phyloP scores from a whole-genome alignment of 1,140 invertebrate species.

The Brachionus sp. region DNA sequence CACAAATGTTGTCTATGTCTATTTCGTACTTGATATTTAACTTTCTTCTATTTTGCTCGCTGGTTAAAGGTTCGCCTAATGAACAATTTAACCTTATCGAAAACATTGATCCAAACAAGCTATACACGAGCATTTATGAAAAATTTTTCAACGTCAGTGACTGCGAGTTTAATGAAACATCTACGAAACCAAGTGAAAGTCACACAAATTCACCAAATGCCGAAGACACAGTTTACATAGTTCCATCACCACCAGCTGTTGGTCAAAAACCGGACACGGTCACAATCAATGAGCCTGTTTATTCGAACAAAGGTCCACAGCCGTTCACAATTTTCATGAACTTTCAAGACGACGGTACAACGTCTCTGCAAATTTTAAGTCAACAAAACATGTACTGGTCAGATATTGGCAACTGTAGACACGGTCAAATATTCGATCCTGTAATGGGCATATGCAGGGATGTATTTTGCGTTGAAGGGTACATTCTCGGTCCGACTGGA shows the following conservation, averaged over 20 bases:
- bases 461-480: slow-evolving; percentile 28
- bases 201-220: neutral
- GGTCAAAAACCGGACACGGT: neutral
- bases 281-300: neutral
- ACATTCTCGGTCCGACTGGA: neutral
- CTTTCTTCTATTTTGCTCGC: neutral
- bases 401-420: slow-evolving; percentile 38
- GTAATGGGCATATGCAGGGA: neutral
- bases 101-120: neutral
- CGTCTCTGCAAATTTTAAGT: slow-evolving; percentile 23
- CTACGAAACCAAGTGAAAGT: neutral
- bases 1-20: slow-evolving; percentile 25
- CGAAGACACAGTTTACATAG: neutral
- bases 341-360: slow-evolving; percentile 39
- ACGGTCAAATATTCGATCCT: slow-evolving; percentile 40
- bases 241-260: neutral
- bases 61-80: no score
- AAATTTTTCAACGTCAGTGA: neutral
- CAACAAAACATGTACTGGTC: slow-evolving; percentile 6
- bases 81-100: neutral
- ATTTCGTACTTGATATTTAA: neutral
- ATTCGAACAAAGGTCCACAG: slow-evolving; percentile 10
- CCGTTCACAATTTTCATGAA: slow-evolving; percentile 44
- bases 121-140: neutral
- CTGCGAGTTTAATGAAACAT: neutral